Evolutionary conservation across 2,888 invertebrate species (phyloP).

Genomic region (Dinocampus coccinellae): DNA sequence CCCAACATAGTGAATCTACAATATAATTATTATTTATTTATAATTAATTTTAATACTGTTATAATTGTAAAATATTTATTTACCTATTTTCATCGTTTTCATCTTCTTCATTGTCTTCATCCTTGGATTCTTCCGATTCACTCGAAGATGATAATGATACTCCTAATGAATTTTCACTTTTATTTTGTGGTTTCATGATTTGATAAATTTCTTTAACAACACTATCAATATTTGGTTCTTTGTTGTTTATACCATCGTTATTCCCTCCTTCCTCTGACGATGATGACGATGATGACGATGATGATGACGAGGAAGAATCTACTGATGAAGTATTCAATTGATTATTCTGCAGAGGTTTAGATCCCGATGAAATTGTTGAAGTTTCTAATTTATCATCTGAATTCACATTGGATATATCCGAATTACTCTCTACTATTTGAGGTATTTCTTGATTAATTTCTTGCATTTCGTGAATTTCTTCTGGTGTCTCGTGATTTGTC

Average conservation of each 20-base stretch:
- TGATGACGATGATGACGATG: slow-evolving; percentile 29
- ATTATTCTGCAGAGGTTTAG: slow-evolving; percentile 21
- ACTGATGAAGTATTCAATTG: slow-evolving; percentile 3
- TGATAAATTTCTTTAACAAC: slow-evolving; percentile 54
- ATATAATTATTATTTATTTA: not conserved
- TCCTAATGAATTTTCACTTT: slow-evolving; percentile 38
- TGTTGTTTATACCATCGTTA: slow-evolving; percentile 33
- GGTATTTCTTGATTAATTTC: slow-evolving; percentile 48
- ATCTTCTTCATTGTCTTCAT: slow-evolving; percentile 43
- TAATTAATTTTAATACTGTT: not conserved
- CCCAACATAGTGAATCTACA: slow-evolving; percentile 59
- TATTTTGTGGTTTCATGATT: slow-evolving; percentile 47
- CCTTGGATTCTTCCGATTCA: slow-evolving; percentile 40
- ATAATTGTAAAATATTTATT: not conserved
- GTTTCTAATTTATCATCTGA: slow-evolving; percentile 9
- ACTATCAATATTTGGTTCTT: slow-evolving; percentile 51
- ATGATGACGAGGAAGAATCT: slow-evolving; percentile 11
- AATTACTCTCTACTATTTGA: slow-evolving; percentile 1
- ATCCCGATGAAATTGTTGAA: slow-evolving; percentile 54
- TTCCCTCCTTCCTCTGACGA: slow-evolving; percentile 5
- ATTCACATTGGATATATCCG: not conserved
- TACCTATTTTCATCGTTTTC: slow-evolving; percentile 59
- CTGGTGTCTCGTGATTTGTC: slow-evolving; percentile 56
- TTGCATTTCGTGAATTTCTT: slow-evolving; percentile 52
- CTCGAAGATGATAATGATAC: slow-evolving; percentile 37